Evolutionary conservation across 2,113 vertebrate species (phyloP), one percentile per base, ranked within the genome.

Genomic region (Perca flavescens): DNA sequence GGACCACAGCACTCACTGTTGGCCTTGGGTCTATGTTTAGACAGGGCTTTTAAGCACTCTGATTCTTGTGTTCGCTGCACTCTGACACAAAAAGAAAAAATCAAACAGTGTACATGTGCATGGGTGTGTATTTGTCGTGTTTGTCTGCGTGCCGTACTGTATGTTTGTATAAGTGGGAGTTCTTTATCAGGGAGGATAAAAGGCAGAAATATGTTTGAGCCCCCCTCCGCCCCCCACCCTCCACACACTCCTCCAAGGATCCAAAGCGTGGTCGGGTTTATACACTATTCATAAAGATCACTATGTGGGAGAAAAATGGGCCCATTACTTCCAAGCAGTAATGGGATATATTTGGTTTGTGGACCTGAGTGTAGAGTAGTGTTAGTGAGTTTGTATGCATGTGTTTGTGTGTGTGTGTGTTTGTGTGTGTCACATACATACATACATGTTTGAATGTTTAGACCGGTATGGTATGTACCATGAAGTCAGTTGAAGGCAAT

Each of bases 201-300:
- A 91, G 83, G 80, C 84, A 82, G 52, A 81, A 80, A 84, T 76
- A 62, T 82, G 76, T 91, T 86, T 87, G 77, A 87, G 90, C 83
- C 7, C 71, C n/a, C 25, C 25, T 25, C 25, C 25, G 25, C 46
- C 22, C 75, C 60, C 50, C 12, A 60, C 21, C 49, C 43, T 22
- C 3, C 1, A 17, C 21, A 54, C n/a, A 0, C 46, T 46, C 67
- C 28, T 60, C 67, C 21, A 69, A 86, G 77, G 87, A 90, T 75
- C 58, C 77, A 74, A 82, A 46, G 74, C 71, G 77, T 88, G 89
- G 77, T 72, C 2, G 40, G 87, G 82, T 93, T 91, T 93, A 92
- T 92, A 74, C 89, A 92, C 93, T 94, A 92, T 91, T 92, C 83
- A 92, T 91, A 90, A 93, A 89, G 77, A 87, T 80, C 74, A 43